Percentiles rank a stretch among this genome's conserved stretches.
phyloP scores from a whole-genome alignment of 2,888 invertebrate species.

The Polymixis flavicincta region DNA sequence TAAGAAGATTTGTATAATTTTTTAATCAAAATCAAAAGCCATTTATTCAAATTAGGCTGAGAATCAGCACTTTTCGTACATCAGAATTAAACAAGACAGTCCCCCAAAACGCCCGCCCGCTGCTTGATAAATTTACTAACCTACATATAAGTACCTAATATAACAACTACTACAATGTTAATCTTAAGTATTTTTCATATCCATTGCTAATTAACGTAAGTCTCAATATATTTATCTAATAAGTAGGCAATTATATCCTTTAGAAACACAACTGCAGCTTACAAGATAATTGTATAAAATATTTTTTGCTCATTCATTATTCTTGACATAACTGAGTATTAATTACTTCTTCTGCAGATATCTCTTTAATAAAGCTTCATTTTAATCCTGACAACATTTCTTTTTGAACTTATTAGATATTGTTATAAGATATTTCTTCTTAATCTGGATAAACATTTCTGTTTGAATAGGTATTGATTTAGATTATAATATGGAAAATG shows the following conservation, averaged over 20 bases:
- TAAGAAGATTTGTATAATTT: neutral
- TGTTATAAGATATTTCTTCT: slow-evolving; percentile 27
- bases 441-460: neutral
- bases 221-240: neutral
- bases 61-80: too few species aligned
- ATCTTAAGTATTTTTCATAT: neutral
- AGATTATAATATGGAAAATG: too few species aligned
- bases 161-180: neutral
- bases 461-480: slow-evolving; percentile 1
- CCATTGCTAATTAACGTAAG: neutral
- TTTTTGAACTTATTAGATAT: slow-evolving; percentile 39
- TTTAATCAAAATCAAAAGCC: too few species aligned
- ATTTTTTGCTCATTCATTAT: slow-evolving; percentile 5
- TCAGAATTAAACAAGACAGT: too few species aligned
- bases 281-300: neutral
- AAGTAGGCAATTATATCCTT: neutral
- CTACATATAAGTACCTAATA: neutral
- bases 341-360: slow-evolving; percentile 48
- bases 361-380: slow-evolving; percentile 36
- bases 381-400: slow-evolving; percentile 45
- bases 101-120: too few species aligned
- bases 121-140: neutral
- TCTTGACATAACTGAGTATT: slow-evolving; percentile 25
- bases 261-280: neutral
- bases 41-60: too few species aligned